Evolutionary conservation across 2,113 vertebrate species (phyloP), one percentile per base, ranked within the genome.

Genomic region (Gobiocypris rarus): DNA sequence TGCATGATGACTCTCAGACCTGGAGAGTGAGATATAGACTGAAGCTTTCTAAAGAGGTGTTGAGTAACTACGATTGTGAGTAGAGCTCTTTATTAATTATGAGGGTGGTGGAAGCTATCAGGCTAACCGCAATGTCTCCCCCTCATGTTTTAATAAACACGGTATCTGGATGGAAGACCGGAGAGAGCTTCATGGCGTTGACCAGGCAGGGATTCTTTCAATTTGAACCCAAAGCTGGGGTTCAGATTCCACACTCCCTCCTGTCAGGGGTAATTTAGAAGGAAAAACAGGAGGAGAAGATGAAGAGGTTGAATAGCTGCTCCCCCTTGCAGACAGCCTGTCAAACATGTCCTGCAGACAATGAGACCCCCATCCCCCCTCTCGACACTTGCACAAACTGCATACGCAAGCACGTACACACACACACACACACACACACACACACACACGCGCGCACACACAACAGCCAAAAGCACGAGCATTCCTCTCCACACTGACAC

Each of bases 281-380:
- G 75, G 85, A 81, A 84, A 86, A 81, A 81, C 69, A 22, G 77
- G 70, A 70, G 75, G 80, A 43, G 50, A 54, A 76, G 75, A 87
- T 70, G 41, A 69, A 85, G 74, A 83, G 83, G 70, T 83, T 17
- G 43, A 75, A 76, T 71, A 79, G 48, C 76, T 54, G 69, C 48
- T 54, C 85, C 71, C 71, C 75, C 81, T 81, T 74, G 52, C 81
- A 85, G 83, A 88, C 79, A 82, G 83, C 83, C 75, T 85, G 85
- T 85, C 86, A 89, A 88, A 88, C 83, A 84, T 86, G 88, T 86
- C 86, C 83, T 71, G 82, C 83, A 76, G 83, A 89, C 85, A 89
- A 87, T 83, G 48, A 82, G 63, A 83, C 41, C 81, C 24, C 87
- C 87, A 85, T 83, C 85, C 85, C 85, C 83, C 85, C 79, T 67